Conservation (phyloP, 92 coral and sea anemone genomes). For the Umimayanthus kanabou region DNA sequence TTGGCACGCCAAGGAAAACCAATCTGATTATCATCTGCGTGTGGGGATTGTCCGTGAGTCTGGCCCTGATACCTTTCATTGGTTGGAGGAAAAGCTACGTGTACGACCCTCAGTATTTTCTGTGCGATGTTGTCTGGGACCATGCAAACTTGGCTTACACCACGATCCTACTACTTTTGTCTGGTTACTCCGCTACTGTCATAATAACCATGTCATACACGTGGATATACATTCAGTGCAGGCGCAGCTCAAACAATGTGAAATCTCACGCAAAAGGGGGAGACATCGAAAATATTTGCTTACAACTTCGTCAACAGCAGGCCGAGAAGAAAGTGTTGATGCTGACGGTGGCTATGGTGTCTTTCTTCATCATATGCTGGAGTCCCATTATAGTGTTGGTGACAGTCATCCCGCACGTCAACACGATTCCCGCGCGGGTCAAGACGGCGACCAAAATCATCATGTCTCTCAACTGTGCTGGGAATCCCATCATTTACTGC, state of each 20-base stretch:
- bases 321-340: slow-evolving; percentile 14
- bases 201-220: slow-evolving; percentile 19
- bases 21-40: slow-evolving; percentile 11
- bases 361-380: slow-evolving; percentile 36
- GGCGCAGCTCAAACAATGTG: slow-evolving; percentile 17
- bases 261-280: slow-evolving; percentile 21
- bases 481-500: slow-evolving; percentile 42
- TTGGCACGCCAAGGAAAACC: slow-evolving; percentile 26
- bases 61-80: slow-evolving; percentile 18
- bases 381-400: slow-evolving; percentile 21
- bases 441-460: slow-evolving; percentile 21
- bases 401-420: slow-evolving; percentile 5
- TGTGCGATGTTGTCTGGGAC: slow-evolving; percentile 29
- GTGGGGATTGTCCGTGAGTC: slow-evolving; percentile 24
- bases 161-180: neutral
- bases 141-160: slow-evolving; percentile 21
- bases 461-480: slow-evolving; percentile 33
- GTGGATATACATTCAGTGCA: slow-evolving; percentile 19
- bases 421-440: slow-evolving; percentile 4
- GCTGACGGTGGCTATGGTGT: slow-evolving; percentile 23
- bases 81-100: slow-evolving; percentile 17
- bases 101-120: slow-evolving; percentile 19
- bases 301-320: slow-evolving; percentile 24
- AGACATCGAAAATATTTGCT: slow-evolving; percentile 21
- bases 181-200: slow-evolving; percentile 28